Evolutionary conservation across 2,113 vertebrate species (phyloP).

Genomic region (Ammodytes marinus): DNA sequence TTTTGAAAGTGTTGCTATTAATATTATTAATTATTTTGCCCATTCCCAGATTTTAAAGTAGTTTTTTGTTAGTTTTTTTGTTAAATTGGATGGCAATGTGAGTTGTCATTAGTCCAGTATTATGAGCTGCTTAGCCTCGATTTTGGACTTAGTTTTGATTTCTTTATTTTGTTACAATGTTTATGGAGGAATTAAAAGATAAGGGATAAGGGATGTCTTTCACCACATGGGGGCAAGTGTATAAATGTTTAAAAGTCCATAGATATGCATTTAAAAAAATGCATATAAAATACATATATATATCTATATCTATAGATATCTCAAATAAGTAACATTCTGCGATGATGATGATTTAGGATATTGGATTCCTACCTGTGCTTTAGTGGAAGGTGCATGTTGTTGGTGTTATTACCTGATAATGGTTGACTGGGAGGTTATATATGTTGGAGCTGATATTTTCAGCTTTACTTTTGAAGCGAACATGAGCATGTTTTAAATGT

Average conservation of each 20-base stretch:
- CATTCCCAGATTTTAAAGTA: background rate
- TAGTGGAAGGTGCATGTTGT: constrained; percentile 60
- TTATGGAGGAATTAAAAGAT: constrained; percentile 20
- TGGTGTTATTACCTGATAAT: constrained; percentile 30
- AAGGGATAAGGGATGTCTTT: constrained; percentile 11
- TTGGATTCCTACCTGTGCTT: constrained; percentile 48
- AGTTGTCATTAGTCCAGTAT: background rate
- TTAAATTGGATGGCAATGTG: background rate
- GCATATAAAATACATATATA: constrained; percentile 26
- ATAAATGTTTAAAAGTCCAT: constrained; percentile 53
- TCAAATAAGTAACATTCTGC: constrained; percentile 13
- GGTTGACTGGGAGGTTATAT: constrained; percentile 44
- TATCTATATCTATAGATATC: constrained; percentile 4
- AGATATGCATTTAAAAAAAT: constrained; percentile 50
- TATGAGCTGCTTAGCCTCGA: constrained; percentile 1
- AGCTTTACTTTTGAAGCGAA: constrained; percentile 15
- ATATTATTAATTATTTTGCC: background rate
- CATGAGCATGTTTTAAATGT: constrained; percentile 55
- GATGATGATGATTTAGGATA: background rate
- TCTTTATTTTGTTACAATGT: constrained; percentile 9
- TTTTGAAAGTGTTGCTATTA: constrained; percentile 5
- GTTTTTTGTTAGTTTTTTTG: background rate
- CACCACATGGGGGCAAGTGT: constrained; percentile 15
- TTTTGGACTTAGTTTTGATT: background rate
- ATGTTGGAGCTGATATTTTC: constrained; percentile 23